phyloP scores from a whole-genome alignment of 2,113 vertebrate genomes.

The Delphinus delphis region DNA sequence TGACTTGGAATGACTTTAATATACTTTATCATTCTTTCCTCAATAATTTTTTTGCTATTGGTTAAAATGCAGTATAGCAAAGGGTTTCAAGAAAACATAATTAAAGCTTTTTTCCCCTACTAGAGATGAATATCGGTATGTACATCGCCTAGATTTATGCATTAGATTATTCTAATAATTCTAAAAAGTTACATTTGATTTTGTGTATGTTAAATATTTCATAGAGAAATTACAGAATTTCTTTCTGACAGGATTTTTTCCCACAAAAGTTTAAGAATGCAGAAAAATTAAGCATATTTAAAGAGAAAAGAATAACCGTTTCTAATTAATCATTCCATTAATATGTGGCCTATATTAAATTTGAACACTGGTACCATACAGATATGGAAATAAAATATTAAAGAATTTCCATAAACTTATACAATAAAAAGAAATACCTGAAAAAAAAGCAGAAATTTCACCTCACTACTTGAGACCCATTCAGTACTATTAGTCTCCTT shows the following conservation, averaged over 20 bases:
- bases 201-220: neutral
- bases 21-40: constrained; percentile 38
- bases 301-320: constrained; percentile 1
- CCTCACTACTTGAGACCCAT: neutral
- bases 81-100: constrained; percentile 12
- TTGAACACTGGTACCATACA: neutral
- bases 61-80: constrained; percentile 1
- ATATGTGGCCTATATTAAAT: neutral
- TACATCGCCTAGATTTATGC: neutral
- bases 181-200: neutral
- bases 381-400: constrained; percentile 5
- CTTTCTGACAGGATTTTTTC: constrained; percentile 5
- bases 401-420: constrained; percentile 9
- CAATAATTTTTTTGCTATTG: neutral
- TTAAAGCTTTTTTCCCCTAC: neutral
- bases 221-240: neutral
- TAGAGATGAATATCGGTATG: neutral
- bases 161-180: neutral
- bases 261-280: constrained; percentile 21
- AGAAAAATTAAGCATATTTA: constrained; percentile 25
- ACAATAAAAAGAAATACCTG: constrained; percentile 30
- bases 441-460: constrained; percentile 41
- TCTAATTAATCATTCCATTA: constrained; percentile 25
- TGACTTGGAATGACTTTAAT: neutral
- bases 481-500: neutral